Evolutionary conservation across 1,140 invertebrate genomes (phyloP).

Genomic region (Frieseomelitta varia): DNA sequence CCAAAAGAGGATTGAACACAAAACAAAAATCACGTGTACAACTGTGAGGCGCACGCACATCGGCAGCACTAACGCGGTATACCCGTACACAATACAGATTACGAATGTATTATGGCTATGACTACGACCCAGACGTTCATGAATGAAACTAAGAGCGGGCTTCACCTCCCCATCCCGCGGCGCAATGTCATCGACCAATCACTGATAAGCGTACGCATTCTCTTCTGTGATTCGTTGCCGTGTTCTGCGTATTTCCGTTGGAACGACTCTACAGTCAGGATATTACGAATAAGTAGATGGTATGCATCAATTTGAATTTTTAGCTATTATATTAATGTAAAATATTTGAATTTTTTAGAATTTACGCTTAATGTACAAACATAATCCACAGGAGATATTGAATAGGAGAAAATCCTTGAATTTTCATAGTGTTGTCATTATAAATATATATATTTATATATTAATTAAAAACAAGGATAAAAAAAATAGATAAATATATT

Average conservation of each 20-base stretch:
- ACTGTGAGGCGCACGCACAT: conserved; percentile 73
- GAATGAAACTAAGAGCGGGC: conserved; percentile 78
- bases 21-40: conserved; percentile 69
- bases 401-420: not conserved
- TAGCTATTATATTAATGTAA: not conserved
- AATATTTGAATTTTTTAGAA: not conserved
- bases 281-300: conserved; percentile 18
- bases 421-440: not conserved
- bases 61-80: conserved; percentile 75
- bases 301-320: not conserved
- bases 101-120: conserved; percentile 78
- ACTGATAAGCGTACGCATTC: not conserved
- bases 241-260: not conserved
- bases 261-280: not conserved
- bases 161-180: conserved; percentile 9
- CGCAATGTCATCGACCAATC: conserved; percentile 6
- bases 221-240: conserved; percentile 40
- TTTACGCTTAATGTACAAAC: too few species aligned
- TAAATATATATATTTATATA: too few species aligned
- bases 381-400: too few species aligned
- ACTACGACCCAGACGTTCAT: conserved; percentile 74
- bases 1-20: conserved; percentile 68
- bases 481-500: not conserved
- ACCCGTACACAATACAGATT: conserved; percentile 78
- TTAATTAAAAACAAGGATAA: not conserved